Evolutionary conservation across 2,797 vertebrate species (phyloP), one percentile per base, ranked within the genome.

Genomic region (Lophotriccus pileatus): DNA sequence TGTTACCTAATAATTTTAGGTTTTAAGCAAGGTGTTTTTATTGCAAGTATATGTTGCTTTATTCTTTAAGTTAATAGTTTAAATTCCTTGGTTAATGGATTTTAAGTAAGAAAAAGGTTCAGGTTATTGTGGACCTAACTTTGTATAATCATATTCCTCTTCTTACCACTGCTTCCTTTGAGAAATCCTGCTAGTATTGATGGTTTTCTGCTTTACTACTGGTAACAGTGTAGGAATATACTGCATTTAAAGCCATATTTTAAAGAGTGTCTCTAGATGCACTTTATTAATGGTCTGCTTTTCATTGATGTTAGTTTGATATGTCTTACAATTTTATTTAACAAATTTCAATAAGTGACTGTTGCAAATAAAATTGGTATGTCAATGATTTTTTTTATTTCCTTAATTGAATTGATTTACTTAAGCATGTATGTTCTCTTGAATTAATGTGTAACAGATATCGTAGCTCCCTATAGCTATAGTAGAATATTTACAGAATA

Each of bases 401-500:
- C 52, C 69, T 96, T 58, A 90, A 64, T 68, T 73, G 68, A 78
- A 15, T 50, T 34, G 97, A 84, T 87, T 89, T 85, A 76, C 93
- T 75, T 90, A 39, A 95, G 47, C 53, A 34, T 92, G 7, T 76
- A 30, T 82, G 17, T 94, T 93, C 68, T 88, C 90, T 75, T 96
- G 97, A 97, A 98, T 98, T 97, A 97, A 52, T 97, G 94, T 58
- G 18, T 49, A 58, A 50, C 14, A 36, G 60, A 68, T 59, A 98
- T 97, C 63, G 95, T 97, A 82, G 95, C 95, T 96, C 92, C 93
- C 47, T 97, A 89, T 60, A 97, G 92, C 93, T 98, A 89, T 91
- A 98, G 95, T 91, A 97, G 39, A 97, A 98, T 97, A 98, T 96
- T 97, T 98, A 93, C 95, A 97, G 95, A 98, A 98, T 75, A 95